These are phyloP conservation scores for Pycnomerus fuliginosus DNA, from an alignment of 2,888 invertebrate species.

Conservation along the genomic window DNA sequence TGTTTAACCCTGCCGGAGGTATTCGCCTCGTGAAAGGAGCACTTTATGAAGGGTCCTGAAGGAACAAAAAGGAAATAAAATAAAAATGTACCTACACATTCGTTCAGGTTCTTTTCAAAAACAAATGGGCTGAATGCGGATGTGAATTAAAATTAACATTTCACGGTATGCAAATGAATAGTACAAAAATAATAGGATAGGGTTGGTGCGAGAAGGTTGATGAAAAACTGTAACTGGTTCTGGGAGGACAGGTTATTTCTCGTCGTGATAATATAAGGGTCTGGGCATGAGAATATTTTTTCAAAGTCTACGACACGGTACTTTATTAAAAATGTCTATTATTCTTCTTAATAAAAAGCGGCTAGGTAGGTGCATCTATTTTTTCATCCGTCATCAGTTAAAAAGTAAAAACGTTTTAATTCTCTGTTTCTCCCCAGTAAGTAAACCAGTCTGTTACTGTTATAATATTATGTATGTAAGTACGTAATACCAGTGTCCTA, in stretches of 20 bases:
- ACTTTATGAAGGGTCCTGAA: slow-evolving; percentile 33
- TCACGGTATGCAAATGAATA: slow-evolving; percentile 43
- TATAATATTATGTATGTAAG: too few relatives aligned
- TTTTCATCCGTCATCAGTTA: too few relatives aligned
- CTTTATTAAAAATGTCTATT: too few relatives aligned
- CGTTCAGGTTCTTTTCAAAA: too few relatives aligned
- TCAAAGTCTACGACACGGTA: slow-evolving; percentile 5
- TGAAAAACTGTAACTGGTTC: slow-evolving; percentile 22
- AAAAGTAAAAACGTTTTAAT: too few relatives aligned
- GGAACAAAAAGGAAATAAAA: slow-evolving; percentile 30
- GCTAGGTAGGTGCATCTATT: too few relatives aligned
- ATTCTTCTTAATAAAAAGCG: too few relatives aligned
- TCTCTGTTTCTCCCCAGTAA: too few relatives aligned
- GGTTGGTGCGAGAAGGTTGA: slow-evolving; percentile 8
- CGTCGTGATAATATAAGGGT: slow-evolving; percentile 1
- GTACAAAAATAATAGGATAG: slow-evolving; percentile 41
- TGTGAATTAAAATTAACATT: slow-evolving; percentile 42
- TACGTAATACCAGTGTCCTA: too few relatives aligned
- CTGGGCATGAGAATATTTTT: slow-evolving; percentile 18
- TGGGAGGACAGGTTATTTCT: slow-evolving; percentile 21
- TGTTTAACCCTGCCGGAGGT: slow-evolving; percentile 35
- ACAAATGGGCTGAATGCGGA: slow-evolving; percentile 38
- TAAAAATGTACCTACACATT: too few relatives aligned
- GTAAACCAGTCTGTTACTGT: too few relatives aligned
- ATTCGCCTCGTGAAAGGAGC: slow-evolving; percentile 38